Conservation (phyloP, 2,113 vertebrate genomes). For the Epinephelus fuscoguttatus region DNA sequence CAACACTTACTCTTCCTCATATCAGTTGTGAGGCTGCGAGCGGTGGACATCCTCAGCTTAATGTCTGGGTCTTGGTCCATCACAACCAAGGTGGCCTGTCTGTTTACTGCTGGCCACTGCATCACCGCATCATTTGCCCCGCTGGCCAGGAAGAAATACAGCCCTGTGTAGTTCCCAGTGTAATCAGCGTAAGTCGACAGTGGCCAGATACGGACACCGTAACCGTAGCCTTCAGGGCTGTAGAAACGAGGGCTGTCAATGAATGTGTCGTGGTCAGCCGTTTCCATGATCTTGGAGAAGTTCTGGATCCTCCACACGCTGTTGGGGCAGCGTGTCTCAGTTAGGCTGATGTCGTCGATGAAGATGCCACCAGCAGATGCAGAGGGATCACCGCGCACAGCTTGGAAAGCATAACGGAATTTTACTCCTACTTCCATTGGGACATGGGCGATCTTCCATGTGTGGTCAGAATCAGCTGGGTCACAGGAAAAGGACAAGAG, state of each 20-base stretch:
- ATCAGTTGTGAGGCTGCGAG: slow-evolving; percentile 88
- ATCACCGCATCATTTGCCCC: slow-evolving; percentile 89
- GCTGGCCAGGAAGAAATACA: slow-evolving; percentile 89
- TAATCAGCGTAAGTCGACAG: slow-evolving; percentile 66
- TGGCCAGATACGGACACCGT: slow-evolving; percentile 84
- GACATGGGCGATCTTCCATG: slow-evolving; percentile 92
- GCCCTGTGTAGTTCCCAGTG: slow-evolving; percentile 75
- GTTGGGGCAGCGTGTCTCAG: slow-evolving; percentile 88
- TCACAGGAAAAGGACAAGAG: not conserved
- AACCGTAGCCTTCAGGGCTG: slow-evolving; percentile 90
- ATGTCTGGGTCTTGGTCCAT: slow-evolving; percentile 91
- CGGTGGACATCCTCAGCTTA: slow-evolving; percentile 90
- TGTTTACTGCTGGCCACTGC: slow-evolving; percentile 91
- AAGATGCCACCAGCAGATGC: slow-evolving; percentile 86
- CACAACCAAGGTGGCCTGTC: slow-evolving; percentile 87
- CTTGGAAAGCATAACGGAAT: slow-evolving; percentile 94
- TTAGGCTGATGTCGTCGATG: slow-evolving; percentile 90
- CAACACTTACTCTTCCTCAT: slow-evolving; percentile 66
- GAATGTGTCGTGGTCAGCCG: accelerated
- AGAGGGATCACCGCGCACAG: slow-evolving; percentile 79
- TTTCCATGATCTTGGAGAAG: slow-evolving; percentile 86
- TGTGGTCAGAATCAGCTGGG: slow-evolving; percentile 84
- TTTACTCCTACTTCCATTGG: slow-evolving; percentile 86
- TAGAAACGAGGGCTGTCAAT: slow-evolving; percentile 90
- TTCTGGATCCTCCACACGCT: slow-evolving; percentile 89